These are phyloP conservation scores for Rhodinocichla rosea DNA, from an alignment of 2,113 vertebrate genomes.

Conservation along the genomic window DNA sequence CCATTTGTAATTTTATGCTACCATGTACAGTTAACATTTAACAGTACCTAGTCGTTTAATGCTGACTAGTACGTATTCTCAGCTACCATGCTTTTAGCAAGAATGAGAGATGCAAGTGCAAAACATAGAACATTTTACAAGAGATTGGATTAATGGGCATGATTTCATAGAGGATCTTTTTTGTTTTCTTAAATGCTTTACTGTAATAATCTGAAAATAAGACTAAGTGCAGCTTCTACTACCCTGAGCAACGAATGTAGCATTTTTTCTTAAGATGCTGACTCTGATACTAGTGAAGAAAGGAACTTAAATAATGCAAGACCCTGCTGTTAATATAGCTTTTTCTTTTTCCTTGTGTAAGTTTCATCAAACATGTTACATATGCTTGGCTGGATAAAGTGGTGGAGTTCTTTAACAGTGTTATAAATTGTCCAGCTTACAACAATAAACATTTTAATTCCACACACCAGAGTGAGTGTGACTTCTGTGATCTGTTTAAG, in stretches of 20 bases:
- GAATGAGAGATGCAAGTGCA: not conserved
- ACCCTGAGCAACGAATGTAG: not conserved
- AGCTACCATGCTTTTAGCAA: not conserved
- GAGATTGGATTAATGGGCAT: not conserved
- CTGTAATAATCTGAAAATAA: not conserved
- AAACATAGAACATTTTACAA: not conserved
- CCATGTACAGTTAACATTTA: not conserved
- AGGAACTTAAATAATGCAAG: not conserved
- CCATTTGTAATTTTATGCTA: not conserved
- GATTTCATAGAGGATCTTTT: not conserved
- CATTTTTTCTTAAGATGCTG: not conserved
- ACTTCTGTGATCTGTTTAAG: not conserved
- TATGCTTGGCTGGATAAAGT: not conserved
- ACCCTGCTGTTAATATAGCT: not conserved
- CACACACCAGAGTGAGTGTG: not conserved
- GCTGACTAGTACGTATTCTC: not conserved
- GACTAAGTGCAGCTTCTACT: not conserved
- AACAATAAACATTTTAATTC: not conserved
- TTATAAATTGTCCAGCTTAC: not conserved
- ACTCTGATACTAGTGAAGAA: not conserved
- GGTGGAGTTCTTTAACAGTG: not conserved
- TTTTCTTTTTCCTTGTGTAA: not conserved
- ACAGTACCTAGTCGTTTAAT: not conserved
- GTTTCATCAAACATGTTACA: not conserved
- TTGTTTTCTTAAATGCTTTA: not conserved